Evolutionary conservation across 2,797 vertebrate species (phyloP), one percentile per base, ranked within the genome.

Genomic region (Myripristis murdjan): DNA sequence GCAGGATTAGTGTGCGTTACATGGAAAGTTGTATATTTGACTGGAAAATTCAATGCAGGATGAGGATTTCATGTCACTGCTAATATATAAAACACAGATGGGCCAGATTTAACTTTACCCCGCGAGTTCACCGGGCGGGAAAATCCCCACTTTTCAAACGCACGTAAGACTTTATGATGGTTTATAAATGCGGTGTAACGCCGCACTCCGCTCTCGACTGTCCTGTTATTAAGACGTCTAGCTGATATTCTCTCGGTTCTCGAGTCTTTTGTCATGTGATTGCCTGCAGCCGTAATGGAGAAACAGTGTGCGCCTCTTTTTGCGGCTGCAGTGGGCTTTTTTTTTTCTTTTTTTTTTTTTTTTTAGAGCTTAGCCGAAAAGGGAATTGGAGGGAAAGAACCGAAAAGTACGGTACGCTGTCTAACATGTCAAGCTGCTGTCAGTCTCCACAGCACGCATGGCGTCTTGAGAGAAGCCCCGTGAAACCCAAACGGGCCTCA

Each of bases 71-170:
- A 77, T 85, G 81, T 84, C 83, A 54, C 54, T 54, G 73, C 62
- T 66, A 61, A 79, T 82, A 89, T 90, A 80, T 85, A 79, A 90
- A 89, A 89, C 82, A 59, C 87, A 89, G 86, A 90, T 89, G 82
- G 84, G 63, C 60, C 73, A 39, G 67, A 67, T 81, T 84, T 64
- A 69, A 53, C 66, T 64, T 59, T 20, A 18, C 56, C 54, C 52
- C 0, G 26, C 6, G 58, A 71, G 65, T 79, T 86, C 79, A 79
- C 0, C 9, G 43, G 68, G 68, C 3, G 60, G 75, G 73, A 63
- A 35, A 33, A 28, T 60, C 24, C 26, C 49, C 23, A 11, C 59
- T 48, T 55, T n/a, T 57, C 61, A n/a, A 47, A 70, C 49, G 9
- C 70, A 70, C 76, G 35, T 68, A 15, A 48, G 26, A 16, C 39